These are phyloP conservation scores for Okapia johnstoni DNA, from an alignment of 2,113 vertebrate genomes.

Conservation along the genomic window DNA sequence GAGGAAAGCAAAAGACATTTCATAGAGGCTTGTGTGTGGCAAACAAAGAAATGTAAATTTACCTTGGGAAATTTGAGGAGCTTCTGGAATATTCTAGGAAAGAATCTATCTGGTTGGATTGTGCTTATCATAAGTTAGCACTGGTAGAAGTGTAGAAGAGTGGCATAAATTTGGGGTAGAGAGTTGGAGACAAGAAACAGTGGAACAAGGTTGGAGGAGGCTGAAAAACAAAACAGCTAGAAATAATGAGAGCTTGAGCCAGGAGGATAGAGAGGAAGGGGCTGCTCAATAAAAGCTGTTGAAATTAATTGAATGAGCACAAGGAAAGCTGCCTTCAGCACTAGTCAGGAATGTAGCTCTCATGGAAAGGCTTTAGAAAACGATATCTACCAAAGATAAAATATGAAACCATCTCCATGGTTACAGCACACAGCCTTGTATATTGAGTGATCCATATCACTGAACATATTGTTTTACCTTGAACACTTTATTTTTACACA, in stretches of 20 bases:
- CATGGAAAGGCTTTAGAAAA: slow-evolving; percentile 3
- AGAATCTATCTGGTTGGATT: background rate
- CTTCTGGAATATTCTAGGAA: background rate
- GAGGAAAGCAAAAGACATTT: background rate
- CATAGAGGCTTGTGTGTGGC: background rate
- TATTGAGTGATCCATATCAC: background rate
- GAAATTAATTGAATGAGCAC: background rate
- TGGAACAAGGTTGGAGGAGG: background rate
- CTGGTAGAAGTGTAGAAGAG: background rate
- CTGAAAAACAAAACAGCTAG: background rate
- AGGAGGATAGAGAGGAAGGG: background rate
- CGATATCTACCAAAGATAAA: slow-evolving; percentile 24
- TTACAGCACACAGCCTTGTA: slow-evolving; percentile 59
- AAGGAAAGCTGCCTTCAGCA: background rate
- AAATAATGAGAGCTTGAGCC: background rate
- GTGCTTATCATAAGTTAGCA: background rate
- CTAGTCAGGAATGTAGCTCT: slow-evolving; percentile 46
- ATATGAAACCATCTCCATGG: slow-evolving; percentile 62
- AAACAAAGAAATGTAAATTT: background rate
- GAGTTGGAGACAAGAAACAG: background rate
- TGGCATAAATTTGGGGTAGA: background rate
- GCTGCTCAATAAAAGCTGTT: background rate
- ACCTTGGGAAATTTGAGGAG: background rate
- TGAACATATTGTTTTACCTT: slow-evolving; percentile 51
- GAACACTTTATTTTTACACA: slow-evolving; percentile 42